Base-by-base conservation (phyloP, 2,113 vertebrate species). In the Halcyon malimbica region DNA sequence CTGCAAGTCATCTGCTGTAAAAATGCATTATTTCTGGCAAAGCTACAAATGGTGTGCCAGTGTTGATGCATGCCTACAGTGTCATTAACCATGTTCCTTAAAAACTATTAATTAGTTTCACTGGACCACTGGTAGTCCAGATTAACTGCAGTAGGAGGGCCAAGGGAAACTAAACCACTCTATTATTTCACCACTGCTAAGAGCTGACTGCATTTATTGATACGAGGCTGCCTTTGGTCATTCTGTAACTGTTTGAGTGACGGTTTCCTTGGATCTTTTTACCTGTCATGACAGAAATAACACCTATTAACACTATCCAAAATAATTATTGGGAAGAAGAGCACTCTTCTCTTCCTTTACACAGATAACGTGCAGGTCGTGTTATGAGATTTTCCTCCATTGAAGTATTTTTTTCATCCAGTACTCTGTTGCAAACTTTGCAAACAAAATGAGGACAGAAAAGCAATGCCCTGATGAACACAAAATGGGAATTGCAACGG, bases 41-140 rank as follows among this genome's bases (percentile, higher is more conserved):
- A 96, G 83, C 48, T 97, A 74, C 90, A 88, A 96, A 94, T 87
- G 73, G 79, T 73, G 24, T 95, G 82, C 48, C 88, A 93, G 88
- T 95, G 88, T 93, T 95, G 88, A 93, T 93, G 90, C 95, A 95
- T 95, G 79, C 80, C 37, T 28, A 71, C 60, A n/a, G 48, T 92
- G 86, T 91, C 86, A 93, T 94, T 93, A 96, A 57, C 76, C 53
- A 13, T 79, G 71, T 94, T 92, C 83, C 39, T 87, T 93, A 88
- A 93, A 90, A 93, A 83, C 85, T 91, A 81, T 90, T 94, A 94
- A 95, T 96, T 96, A 87, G 79, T 82, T 94, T 82, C 76, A 62
- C 60, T 92, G 89, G 35, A 90, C 35, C 57, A 89, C 65, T 82
- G 56, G 20, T 89, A 82, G 88, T 78, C 69, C 69, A 53, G 76